These are phyloP conservation scores for Tetragonula carbonaria DNA, from an alignment of 2,888 invertebrate genomes.

Conservation along the genomic window DNA sequence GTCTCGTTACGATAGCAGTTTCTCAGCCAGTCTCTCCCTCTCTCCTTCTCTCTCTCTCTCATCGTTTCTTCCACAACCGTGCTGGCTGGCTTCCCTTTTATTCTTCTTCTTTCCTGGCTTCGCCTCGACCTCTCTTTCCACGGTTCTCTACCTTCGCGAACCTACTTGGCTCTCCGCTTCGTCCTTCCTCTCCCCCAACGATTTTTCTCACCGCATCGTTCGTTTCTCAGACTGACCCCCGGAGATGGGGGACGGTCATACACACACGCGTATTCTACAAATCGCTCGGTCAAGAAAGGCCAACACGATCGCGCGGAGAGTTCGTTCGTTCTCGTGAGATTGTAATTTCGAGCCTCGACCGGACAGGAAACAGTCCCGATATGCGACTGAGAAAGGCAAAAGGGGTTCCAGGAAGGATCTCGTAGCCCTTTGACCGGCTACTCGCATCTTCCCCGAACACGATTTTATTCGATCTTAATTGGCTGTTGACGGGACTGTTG, in stretches of 20 bases:
- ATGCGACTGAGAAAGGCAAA: constrained; percentile 7
- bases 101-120: constrained; percentile 33
- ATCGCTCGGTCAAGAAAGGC: constrained; percentile 55
- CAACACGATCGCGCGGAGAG: constrained; percentile 23
- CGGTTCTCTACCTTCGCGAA: constrained; percentile 57
- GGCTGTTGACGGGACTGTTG: background rate
- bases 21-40: constrained; percentile 51
- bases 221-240: constrained; percentile 36
- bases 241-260: constrained; percentile 21
- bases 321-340: constrained; percentile 15
- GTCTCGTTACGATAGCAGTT: constrained; percentile 50
- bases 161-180: constrained; percentile 47
- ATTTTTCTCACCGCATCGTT: constrained; percentile 1
- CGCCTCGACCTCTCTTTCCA: constrained; percentile 49
- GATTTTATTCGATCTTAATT: background rate
- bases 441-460: background rate
- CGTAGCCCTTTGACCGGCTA: background rate
- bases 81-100: constrained; percentile 34
- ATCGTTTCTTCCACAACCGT: constrained; percentile 17
- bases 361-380: constrained; percentile 54
- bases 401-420: constrained; percentile 21
- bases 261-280: constrained; percentile 43
- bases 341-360: constrained; percentile 37
- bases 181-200: constrained; percentile 15
- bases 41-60: constrained; percentile 16